Evolutionary conservation across 2,888 invertebrate genomes (phyloP).

Genomic region (Charanyca ferruginea): DNA sequence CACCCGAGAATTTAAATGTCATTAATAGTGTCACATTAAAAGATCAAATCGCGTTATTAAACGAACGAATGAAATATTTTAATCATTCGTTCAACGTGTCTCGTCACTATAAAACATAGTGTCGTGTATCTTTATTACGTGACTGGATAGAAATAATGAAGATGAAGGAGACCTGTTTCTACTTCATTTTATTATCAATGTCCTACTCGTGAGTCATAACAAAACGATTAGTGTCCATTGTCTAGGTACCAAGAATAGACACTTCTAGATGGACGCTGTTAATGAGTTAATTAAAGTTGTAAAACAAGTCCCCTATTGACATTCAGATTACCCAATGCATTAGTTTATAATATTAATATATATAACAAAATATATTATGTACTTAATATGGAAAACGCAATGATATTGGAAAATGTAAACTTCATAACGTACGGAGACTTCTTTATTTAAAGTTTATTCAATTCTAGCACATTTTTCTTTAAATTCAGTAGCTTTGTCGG

Average conservation of each 20-base stretch:
- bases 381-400: too few relatives aligned
- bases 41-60: slow-evolving; percentile 8
- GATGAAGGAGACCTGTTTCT: slow-evolving; percentile 5
- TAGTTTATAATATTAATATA: not conserved
- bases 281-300: slow-evolving; percentile 40
- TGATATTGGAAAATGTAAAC: too few relatives aligned
- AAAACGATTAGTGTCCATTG: slow-evolving; percentile 33
- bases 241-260: slow-evolving; percentile 32
- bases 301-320: slow-evolving; percentile 17
- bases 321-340: slow-evolving; percentile 15
- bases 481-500: not conserved
- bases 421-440: not conserved
- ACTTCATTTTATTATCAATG: slow-evolving; percentile 17
- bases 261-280: slow-evolving; percentile 33
- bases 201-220: slow-evolving; percentile 28
- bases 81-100: slow-evolving; percentile 32
- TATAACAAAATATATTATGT: too few relatives aligned
- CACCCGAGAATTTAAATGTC: slow-evolving; percentile 50
- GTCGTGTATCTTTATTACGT: slow-evolving; percentile 4
- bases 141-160: slow-evolving; percentile 16
- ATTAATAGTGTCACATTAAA: slow-evolving; percentile 23
- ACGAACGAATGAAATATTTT: slow-evolving; percentile 37
- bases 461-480: too few relatives aligned
- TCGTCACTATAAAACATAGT: slow-evolving; percentile 20
- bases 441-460: not conserved